Conservation (phyloP, 1,140 invertebrate species). For the Drosophila albomicans region DNA sequence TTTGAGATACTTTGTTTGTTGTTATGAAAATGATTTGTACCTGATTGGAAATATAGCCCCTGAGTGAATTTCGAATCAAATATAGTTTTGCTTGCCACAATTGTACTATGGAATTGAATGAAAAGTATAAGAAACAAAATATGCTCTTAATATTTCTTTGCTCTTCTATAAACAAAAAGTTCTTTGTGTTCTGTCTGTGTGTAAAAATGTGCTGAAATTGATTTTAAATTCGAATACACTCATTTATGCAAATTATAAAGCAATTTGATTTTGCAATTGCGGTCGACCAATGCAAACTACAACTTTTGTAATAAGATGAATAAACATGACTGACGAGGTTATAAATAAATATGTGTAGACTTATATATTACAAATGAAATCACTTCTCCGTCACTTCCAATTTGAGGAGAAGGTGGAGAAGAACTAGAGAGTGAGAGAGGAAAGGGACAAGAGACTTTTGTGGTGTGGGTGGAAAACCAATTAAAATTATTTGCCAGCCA, state of each 20-base stretch:
- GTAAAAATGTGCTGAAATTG: background rate
- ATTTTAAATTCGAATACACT: slow-evolving; percentile 9
- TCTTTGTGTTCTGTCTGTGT: no score
- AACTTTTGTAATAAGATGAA: slow-evolving; percentile 54
- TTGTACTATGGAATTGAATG: no score
- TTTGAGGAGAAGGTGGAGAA: slow-evolving; percentile 4
- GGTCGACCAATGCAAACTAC: slow-evolving; percentile 40
- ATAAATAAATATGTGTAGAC: slow-evolving; percentile 34
- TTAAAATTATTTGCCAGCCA: slow-evolving; percentile 78
- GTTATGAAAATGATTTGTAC: no score
- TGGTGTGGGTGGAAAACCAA: slow-evolving; percentile 62
- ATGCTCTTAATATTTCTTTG: no score
- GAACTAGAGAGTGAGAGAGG: background rate
- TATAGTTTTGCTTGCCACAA: no score
- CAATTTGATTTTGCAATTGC: slow-evolving; percentile 57
- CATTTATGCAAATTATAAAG: slow-evolving; percentile 63
- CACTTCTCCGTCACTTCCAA: slow-evolving; percentile 56
- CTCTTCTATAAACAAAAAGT: no score
- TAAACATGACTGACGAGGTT: slow-evolving; percentile 33
- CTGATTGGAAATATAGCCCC: no score
- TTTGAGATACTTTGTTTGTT: no score
- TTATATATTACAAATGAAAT: slow-evolving; percentile 61
- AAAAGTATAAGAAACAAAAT: no score
- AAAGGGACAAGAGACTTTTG: slow-evolving; percentile 2
- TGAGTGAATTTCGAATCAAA: no score